Percentiles rank a stretch among this genome's conserved stretches.
Conservation (phyloP, 1,140 invertebrate species). For the Papilio polytes region DNA sequence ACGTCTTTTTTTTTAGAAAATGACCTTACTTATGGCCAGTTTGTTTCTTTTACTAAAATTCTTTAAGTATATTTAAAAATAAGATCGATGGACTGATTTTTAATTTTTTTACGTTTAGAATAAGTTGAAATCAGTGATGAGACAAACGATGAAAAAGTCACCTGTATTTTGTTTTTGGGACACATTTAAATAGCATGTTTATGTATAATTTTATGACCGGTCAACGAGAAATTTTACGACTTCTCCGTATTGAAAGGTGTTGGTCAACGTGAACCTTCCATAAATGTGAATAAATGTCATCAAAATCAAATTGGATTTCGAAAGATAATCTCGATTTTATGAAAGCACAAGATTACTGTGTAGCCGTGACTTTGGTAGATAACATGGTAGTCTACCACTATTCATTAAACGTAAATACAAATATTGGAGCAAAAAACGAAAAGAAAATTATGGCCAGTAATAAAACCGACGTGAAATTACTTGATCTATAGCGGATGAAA, state of each 20-base stretch:
- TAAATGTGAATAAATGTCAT: background rate
- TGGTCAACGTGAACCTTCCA: background rate
- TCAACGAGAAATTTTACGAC: background rate
- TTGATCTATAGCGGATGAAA: too few species aligned
- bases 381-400: too few species aligned
- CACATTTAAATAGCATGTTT: background rate
- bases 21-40: background rate
- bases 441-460: too few species aligned
- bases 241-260: background rate
- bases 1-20: constrained; percentile 15
- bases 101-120: background rate
- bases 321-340: background rate
- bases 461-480: too few species aligned
- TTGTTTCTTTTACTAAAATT: background rate
- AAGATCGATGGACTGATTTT: background rate
- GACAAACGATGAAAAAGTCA: too few species aligned
- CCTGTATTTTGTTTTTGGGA: too few species aligned
- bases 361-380: background rate
- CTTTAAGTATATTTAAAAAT: background rate
- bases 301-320: background rate
- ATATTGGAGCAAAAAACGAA: too few species aligned
- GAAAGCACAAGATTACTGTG: background rate
- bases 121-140: background rate
- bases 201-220: background rate
- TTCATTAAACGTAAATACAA: too few species aligned